These are phyloP conservation scores for Manis pentadactyla DNA, from an alignment of 2,797 vertebrate genomes.

Conservation along the genomic window DNA sequence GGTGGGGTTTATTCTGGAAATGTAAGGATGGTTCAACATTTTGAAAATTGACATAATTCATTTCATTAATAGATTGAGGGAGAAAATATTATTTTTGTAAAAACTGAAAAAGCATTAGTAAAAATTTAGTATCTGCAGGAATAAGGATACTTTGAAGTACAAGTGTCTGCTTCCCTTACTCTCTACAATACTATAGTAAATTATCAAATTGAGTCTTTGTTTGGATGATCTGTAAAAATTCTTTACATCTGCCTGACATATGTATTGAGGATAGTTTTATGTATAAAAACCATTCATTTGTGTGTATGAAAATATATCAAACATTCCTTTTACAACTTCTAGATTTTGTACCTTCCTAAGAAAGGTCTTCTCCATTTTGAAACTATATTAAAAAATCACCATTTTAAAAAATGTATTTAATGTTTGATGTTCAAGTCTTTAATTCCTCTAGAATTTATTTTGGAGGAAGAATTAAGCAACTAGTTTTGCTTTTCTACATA, in stretches of 20 bases:
- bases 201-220: background rate
- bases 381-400: background rate
- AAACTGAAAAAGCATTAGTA: background rate
- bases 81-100: constrained; percentile 8
- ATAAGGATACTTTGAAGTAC: background rate
- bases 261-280: background rate
- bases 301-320: background rate
- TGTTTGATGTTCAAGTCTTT: constrained; percentile 11
- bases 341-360: background rate
- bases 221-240: background rate
- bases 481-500: background rate
- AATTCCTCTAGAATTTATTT: background rate
- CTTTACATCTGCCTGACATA: background rate
- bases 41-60: background rate
- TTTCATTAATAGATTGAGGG: background rate
- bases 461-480: background rate
- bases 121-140: constrained; percentile 8
- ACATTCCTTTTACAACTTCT: constrained; percentile 8
- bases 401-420: background rate
- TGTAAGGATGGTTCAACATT: background rate
- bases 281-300: background rate
- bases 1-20: background rate
- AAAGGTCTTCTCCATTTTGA: background rate
- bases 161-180: background rate
- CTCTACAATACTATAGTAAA: background rate